phyloP scores from a whole-genome alignment of 2,113 vertebrate species.

The Pyrgilauda ruficollis region DNA sequence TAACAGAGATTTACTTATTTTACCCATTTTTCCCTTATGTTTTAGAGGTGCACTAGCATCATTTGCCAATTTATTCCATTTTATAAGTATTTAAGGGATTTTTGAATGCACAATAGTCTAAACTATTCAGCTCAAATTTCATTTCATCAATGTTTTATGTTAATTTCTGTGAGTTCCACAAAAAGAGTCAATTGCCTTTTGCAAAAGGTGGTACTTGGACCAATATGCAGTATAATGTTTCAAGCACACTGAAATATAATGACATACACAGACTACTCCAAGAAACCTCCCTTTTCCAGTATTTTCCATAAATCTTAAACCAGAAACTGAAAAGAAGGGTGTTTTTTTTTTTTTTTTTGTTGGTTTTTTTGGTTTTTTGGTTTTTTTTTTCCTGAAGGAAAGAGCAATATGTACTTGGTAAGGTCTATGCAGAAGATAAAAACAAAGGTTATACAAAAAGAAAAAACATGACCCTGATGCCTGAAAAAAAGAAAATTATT shows the following conservation, averaged over 20 bases:
- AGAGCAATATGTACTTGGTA: neutral
- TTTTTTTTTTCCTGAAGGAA: neutral
- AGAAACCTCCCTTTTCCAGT: neutral
- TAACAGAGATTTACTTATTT: slow-evolving; percentile 13
- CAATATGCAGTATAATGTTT: neutral
- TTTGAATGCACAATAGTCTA: neutral
- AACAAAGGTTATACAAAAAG: neutral
- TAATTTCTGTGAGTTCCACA: neutral
- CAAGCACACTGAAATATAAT: neutral
- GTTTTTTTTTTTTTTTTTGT: neutral
- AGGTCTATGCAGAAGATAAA: neutral
- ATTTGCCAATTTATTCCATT: neutral
- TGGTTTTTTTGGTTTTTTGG: too few species aligned
- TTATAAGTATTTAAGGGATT: neutral
- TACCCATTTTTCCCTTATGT: neutral
- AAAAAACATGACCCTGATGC: neutral
- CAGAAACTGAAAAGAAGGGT: neutral
- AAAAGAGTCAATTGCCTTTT: neutral
- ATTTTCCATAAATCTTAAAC: slow-evolving; percentile 27
- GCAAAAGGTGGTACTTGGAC: neutral
- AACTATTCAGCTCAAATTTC: neutral
- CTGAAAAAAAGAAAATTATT: neutral
- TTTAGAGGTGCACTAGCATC: neutral
- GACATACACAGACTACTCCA: neutral
- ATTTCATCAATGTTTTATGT: neutral